These are phyloP conservation scores for Heteropelma amictum DNA, from an alignment of 2,888 invertebrate species.

Conservation along the genomic window DNA sequence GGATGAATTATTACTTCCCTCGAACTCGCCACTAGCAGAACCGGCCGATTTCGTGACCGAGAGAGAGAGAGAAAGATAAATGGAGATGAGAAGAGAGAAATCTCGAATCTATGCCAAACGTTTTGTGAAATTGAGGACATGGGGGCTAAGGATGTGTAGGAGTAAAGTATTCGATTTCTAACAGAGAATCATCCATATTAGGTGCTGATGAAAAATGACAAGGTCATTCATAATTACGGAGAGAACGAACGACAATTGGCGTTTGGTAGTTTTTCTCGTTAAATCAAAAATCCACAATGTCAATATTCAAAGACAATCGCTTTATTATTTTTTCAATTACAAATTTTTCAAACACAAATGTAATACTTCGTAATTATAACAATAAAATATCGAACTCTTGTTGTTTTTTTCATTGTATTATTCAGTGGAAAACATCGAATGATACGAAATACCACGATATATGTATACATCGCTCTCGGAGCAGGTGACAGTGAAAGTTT, in stretches of 20 bases:
- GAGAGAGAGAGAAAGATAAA: conserved; percentile 44
- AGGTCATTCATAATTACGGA: no score
- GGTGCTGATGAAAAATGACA: no score
- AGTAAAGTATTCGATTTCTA: neutral
- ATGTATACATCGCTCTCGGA: neutral
- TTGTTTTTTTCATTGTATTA: no score
- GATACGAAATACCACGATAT: neutral
- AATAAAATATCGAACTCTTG: neutral
- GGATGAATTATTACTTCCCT: neutral
- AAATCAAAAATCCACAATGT: no score
- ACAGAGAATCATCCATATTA: neutral
- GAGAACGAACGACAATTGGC: no score
- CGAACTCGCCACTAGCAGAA: neutral
- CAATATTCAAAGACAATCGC: no score
- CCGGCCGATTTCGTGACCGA: conserved; percentile 52
- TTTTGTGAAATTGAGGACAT: conserved; percentile 75
- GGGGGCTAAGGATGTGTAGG: conserved; percentile 34
- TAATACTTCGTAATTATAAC: neutral
- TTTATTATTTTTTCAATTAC: no score
- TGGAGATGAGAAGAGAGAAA: conserved; percentile 65
- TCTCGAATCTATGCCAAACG: conserved; percentile 74
- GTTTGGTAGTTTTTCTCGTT: no score
- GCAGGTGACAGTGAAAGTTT: conserved; percentile 45
- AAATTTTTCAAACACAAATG: no score
- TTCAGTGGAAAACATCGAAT: neutral